Evolutionary conservation across 2,888 invertebrate genomes (phyloP).

Genomic region (Cephus runcator): DNA sequence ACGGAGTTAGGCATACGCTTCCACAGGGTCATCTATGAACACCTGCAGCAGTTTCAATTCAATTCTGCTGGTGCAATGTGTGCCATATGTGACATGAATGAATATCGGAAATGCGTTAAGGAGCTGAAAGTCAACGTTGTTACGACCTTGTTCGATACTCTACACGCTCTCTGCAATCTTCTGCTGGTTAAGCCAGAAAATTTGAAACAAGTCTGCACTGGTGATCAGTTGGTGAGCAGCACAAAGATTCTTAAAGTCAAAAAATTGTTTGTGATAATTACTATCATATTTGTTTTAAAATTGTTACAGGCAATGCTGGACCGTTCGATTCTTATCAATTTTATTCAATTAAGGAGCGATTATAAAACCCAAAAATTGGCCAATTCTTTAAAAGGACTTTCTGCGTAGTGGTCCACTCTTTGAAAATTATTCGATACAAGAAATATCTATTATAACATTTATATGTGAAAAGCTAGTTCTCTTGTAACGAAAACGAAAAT

Average conservation of each 20-base stretch:
- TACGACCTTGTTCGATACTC: conserved; percentile 90
- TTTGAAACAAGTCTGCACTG: conserved; percentile 92
- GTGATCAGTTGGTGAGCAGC: conserved; percentile 87
- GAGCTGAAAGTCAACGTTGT: conserved; percentile 81
- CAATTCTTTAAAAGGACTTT: conserved; percentile 66
- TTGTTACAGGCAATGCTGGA: conserved; percentile 87
- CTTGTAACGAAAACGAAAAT: neutral
- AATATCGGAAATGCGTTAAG: conserved; percentile 92
- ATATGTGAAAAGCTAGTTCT: neutral
- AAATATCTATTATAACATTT: neutral
- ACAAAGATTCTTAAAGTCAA: conserved; percentile 15
- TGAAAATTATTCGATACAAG: neutral
- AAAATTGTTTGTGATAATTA: neutral
- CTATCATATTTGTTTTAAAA: conserved; percentile 33
- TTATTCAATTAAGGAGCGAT: conserved; percentile 94
- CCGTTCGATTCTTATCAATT: conserved; percentile 87
- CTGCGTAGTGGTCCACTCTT: conserved; percentile 41
- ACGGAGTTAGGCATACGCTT: conserved; percentile 92
- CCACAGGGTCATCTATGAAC: conserved; percentile 93
- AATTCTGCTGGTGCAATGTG: conserved; percentile 97
- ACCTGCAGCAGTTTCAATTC: conserved; percentile 93
- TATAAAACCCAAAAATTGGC: conserved; percentile 89
- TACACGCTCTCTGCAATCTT: conserved; percentile 96
- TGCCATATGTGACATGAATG: conserved; percentile 97
- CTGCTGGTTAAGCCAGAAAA: conserved; percentile 96